phyloP scores from a whole-genome alignment of 2,888 invertebrate genomes.

The Scaptomyza cyrtandrae region DNA sequence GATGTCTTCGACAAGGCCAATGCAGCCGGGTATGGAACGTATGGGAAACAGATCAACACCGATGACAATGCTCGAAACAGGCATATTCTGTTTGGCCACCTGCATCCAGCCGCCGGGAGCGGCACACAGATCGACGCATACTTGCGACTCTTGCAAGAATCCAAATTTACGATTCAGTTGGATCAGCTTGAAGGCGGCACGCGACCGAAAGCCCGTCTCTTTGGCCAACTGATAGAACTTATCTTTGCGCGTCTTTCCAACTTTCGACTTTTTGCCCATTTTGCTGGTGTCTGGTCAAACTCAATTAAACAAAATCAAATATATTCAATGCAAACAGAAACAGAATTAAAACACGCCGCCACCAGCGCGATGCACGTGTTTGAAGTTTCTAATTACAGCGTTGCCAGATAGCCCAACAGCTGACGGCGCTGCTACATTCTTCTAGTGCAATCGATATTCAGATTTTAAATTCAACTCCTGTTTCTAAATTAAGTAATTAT shows the following conservation, averaged over 20 bases:
- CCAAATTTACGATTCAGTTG: constrained; percentile 98
- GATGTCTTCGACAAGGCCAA: constrained; percentile 96
- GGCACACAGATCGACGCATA: constrained; percentile 99
- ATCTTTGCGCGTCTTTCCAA: constrained; percentile 99
- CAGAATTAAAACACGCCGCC: constrained; percentile 45
- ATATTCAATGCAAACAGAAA: constrained; percentile 22
- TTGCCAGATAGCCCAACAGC: constrained; percentile 38
- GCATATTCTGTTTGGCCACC: constrained; percentile 99
- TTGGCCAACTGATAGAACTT: constrained; percentile 99
- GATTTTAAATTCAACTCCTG: background rate
- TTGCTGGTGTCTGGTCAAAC: constrained; percentile 78
- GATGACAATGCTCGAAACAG: constrained; percentile 96
- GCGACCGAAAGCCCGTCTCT: constrained; percentile 98
- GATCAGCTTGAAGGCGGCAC: constrained; percentile 99
- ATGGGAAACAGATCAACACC: constrained; percentile 99
- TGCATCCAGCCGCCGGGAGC: constrained; percentile 99
- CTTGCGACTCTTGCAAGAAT: constrained; percentile 97
- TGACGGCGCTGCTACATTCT: constrained; percentile 17
- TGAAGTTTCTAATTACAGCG: constrained; percentile 29
- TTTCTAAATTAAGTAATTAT: background rate
- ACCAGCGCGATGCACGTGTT: constrained; percentile 56
- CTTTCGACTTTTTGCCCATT: constrained; percentile 98
- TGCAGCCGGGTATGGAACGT: constrained; percentile 94
- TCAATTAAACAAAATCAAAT: constrained; percentile 15
- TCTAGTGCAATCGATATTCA: constrained; percentile 3